Evolutionary conservation across 2,113 vertebrate genomes (phyloP).

Genomic region (Sialia sialis): DNA sequence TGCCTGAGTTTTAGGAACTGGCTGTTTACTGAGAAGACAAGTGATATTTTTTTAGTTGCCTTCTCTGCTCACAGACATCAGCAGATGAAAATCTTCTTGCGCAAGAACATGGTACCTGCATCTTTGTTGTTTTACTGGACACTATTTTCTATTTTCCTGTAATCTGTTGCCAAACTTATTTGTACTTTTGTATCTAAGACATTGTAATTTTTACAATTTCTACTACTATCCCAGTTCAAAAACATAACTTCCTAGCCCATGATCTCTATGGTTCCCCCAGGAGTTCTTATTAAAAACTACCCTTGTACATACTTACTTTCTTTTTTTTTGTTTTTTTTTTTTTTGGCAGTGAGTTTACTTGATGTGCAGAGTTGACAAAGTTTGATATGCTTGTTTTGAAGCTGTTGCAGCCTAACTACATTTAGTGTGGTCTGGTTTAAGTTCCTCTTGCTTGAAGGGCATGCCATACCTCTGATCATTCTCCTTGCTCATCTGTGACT

Average conservation of each 20-base stretch:
- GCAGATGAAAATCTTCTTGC: not conserved
- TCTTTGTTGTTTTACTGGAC: not conserved
- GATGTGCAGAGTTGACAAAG: not conserved
- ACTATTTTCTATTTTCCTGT: not conserved
- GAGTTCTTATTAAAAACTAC: not conserved
- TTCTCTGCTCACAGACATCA: not conserved
- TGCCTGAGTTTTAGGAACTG: not conserved
- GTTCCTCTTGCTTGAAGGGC: not conserved
- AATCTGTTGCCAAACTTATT: not conserved
- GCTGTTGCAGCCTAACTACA: not conserved
- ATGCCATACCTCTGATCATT: not conserved
- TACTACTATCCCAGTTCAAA: not conserved
- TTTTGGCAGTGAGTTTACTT: not conserved
- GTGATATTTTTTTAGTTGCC: not conserved
- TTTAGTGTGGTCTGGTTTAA: not conserved
- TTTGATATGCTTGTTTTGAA: not conserved
- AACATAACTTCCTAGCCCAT: not conserved
- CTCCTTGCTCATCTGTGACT: not conserved
- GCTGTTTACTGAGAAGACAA: not conserved
- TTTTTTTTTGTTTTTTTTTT: not conserved
- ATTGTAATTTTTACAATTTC: not conserved
- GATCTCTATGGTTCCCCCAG: not conserved
- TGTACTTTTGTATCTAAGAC: not conserved
- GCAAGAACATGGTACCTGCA: not conserved
- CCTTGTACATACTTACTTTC: not conserved